Base-by-base conservation (phyloP, 2,888 invertebrate species). In the Orthosia cruda region DNA sequence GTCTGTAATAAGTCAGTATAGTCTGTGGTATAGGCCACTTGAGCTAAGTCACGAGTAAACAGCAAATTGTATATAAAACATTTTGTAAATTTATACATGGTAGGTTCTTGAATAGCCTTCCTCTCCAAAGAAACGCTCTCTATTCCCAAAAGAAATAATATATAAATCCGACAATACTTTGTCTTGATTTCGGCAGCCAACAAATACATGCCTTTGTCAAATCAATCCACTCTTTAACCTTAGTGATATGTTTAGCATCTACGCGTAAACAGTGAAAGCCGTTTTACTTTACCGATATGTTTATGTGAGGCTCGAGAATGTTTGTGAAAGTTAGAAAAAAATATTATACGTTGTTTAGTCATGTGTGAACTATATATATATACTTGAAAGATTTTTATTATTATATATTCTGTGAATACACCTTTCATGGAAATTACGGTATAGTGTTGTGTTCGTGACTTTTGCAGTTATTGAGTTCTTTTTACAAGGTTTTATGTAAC, bases 191-290 rank as follows among this genome's bases (percentile, higher is more conserved):
- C 67, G 54, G 64, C 52, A 81, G 70, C 61, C 69, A 79, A 74
- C 66, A 79, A 86, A 84, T 79, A 59, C 76, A 75, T 77, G 72
- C 80, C 71, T 86, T 86, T 85, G 85, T 82, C 71, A 79, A 77
- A 79, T 74, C 84, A 77, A 81, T 75, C 69, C 72, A 63, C 64
- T 62, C 66, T 77, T 76, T 67, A 80, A 72, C 67, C 65, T 71
- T 71, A 74, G 62, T 75, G 69, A 69, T 74, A 80, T 75, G 61
- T 73, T 83, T 61, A 71, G 49, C 83, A 67, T 71, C 4, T 50
- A 49, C 18, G 40, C n/a, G 55, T 47, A 80, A 63, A 72, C 11
- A 61, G 16, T 26, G 55, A 66, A 65, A 23, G 47, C 55, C 47
- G 47, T 66, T 79, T 66, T 66, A 55, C 7, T 62, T 58, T 63